Evolutionary conservation across 2,797 vertebrate species (phyloP), one percentile per base, ranked within the genome.

Genomic region (Spinus pinus): DNA sequence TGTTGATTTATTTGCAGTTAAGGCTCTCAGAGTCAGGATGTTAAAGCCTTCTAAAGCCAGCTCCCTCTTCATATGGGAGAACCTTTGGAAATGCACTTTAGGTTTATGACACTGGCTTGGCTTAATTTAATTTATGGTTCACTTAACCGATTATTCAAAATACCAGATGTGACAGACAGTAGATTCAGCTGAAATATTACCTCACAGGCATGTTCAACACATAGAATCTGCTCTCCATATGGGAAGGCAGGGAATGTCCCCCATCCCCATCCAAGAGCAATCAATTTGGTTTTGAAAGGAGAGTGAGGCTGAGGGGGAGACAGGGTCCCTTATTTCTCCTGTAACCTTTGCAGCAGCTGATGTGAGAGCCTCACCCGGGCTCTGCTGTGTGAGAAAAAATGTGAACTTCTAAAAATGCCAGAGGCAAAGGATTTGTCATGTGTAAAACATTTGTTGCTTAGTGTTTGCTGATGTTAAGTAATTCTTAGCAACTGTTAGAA

Each of bases 61-160:
- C 87, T 58, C 51, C 56, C 49, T 80, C n/a, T 31, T 81, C 67
- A 56, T 46, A 24, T 7, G 49, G 77, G 83, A 96, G 93, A 88
- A 69, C 90, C 86, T 88, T 85, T 91, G 93, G 75, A 94, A 94
- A 90, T 87, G 90, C 66, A 90, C 70, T 96, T 96, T 86, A 92
- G 88, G 88, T 95, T 93, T 96, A 91, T 82, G 78, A 90, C 60
- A 62, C 87, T 81, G 74, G 35, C 57, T 87, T 95, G 95, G 91
- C 91, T 94, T 96, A 95, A 97, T 97, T 96, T 96, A 88, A 97
- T 92, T 96, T 93, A 61, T 6, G 15, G 81, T 93, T 96, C 95
- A 93, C 94, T 97, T 95, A 90, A 62, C 14, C 6, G 58, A 94
- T 96, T 95, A 97, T 96, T 96, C 93, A 92, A 92, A 97, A 91